Conservation (phyloP, 2,797 vertebrate genomes). For the Capromys pilorides region DNA sequence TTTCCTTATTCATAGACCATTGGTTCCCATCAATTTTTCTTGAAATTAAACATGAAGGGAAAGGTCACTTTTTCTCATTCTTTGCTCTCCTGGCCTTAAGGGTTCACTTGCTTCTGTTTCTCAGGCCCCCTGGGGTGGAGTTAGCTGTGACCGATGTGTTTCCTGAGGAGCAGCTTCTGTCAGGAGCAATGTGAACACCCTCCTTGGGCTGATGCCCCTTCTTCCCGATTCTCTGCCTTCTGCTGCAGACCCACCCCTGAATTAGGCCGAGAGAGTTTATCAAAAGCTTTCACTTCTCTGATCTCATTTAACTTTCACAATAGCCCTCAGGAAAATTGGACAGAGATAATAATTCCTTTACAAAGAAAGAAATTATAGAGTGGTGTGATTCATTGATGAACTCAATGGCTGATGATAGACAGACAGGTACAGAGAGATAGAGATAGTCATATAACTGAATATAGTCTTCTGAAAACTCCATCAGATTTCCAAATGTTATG, state of each 20-base stretch:
- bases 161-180: background rate
- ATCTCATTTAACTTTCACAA: background rate
- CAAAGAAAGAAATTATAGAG: background rate
- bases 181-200: background rate
- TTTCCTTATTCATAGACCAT: conserved; percentile 13
- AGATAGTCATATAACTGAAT: background rate
- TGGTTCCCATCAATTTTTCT: background rate
- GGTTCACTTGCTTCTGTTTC: background rate
- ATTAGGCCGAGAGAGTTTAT: background rate
- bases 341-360: background rate
- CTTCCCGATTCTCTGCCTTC: no score
- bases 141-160: background rate
- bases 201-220: fast-evolving
- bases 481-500: background rate
- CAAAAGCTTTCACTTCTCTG: background rate
- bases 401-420: background rate
- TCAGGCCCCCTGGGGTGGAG: background rate
- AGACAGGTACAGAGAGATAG: background rate
- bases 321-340: background rate
- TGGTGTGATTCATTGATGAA: background rate
- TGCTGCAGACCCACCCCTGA: background rate
- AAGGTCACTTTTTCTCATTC: background rate
- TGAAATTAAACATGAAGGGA: background rate
- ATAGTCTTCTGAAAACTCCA: background rate
- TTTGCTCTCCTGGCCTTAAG: background rate